A percentile compares a stretch with the other conserved stretches of the same genome.
Conservation (phyloP, 2,113 vertebrate species). For the Semicossyphus pulcher region DNA sequence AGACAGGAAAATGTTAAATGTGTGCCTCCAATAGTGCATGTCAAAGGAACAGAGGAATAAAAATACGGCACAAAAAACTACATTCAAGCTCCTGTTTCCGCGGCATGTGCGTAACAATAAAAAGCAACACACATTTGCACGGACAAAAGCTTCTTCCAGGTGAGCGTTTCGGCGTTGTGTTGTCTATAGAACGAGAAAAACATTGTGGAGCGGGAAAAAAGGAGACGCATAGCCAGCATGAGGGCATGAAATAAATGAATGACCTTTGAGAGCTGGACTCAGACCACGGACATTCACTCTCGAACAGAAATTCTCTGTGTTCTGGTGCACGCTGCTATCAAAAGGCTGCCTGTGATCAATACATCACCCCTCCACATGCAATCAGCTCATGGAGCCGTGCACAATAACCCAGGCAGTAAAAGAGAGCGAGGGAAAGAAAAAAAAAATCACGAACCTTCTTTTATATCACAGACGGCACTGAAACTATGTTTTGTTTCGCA, state of each 20-base stretch:
- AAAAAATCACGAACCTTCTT: constrained; percentile 38
- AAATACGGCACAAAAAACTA: constrained; percentile 17
- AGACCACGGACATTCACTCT: constrained; percentile 60
- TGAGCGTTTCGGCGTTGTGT: constrained; percentile 13
- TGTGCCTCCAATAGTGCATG: constrained; percentile 47
- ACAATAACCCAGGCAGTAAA: constrained; percentile 63
- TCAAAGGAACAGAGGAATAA: constrained; percentile 37
- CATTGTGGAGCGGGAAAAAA: constrained; percentile 37
- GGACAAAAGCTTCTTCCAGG: constrained; percentile 12
- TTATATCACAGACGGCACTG: constrained; percentile 71
- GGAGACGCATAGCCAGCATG: constrained; percentile 21
- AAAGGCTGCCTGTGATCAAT: constrained; percentile 77
- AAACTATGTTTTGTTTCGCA: constrained; percentile 80
- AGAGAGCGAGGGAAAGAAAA: constrained; percentile 23
- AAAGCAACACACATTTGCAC: constrained; percentile 9
- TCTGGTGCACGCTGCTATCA: constrained; percentile 67
- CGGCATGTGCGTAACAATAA: constrained; percentile 2
- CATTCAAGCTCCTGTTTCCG: not conserved
- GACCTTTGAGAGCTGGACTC: constrained; percentile 70
- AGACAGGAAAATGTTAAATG: constrained; percentile 55
- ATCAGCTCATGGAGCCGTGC: constrained; percentile 69
- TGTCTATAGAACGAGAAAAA: constrained; percentile 27
- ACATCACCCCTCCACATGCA: constrained; percentile 73
- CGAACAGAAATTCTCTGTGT: constrained; percentile 57
- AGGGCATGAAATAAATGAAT: constrained; percentile 54